Evolutionary conservation across 2,888 invertebrate species (phyloP).

Genomic region (Acleris holmiana): DNA sequence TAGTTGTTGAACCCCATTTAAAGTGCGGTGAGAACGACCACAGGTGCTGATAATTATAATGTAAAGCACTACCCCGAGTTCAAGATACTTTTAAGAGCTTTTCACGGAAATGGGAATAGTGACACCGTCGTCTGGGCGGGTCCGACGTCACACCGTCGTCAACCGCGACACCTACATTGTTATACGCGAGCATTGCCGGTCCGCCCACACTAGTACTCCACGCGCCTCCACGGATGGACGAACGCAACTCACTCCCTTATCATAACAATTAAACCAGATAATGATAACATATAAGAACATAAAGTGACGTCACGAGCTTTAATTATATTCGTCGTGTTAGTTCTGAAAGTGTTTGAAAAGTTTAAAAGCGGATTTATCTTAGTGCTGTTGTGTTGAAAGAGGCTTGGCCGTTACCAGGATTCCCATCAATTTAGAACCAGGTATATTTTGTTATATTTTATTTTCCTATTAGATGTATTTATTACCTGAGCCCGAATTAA

Average conservation of each 20-base stretch:
- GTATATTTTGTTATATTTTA: slow-evolving; percentile 4
- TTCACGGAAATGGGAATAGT: too few relatives aligned
- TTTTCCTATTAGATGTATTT: too few relatives aligned
- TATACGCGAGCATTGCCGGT: slow-evolving; percentile 49
- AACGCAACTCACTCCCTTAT: slow-evolving; percentile 48
- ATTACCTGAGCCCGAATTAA: too few relatives aligned
- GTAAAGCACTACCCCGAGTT: too few relatives aligned
- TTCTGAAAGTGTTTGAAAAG: not conserved
- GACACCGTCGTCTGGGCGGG: slow-evolving; percentile 1
- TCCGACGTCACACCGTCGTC: slow-evolving; percentile 8
- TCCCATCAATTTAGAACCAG: slow-evolving; percentile 12
- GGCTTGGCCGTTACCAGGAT: slow-evolving; percentile 26
- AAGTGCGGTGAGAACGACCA: too few relatives aligned
- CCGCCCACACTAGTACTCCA: slow-evolving; percentile 63
- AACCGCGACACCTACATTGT: slow-evolving; percentile 48
- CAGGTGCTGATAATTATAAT: too few relatives aligned
- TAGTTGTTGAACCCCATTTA: too few relatives aligned
- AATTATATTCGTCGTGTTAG: slow-evolving; percentile 1
- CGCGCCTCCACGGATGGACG: slow-evolving; percentile 55
- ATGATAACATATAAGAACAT: slow-evolving; percentile 59
- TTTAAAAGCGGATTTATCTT: slow-evolving; percentile 2
- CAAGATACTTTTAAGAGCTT: too few relatives aligned
- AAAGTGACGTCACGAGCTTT: slow-evolving; percentile 54
- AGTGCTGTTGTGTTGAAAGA: not conserved
- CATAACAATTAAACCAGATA: slow-evolving; percentile 53